Conservation (phyloP, 1,140 invertebrate species). For the Euschistus heros region DNA sequence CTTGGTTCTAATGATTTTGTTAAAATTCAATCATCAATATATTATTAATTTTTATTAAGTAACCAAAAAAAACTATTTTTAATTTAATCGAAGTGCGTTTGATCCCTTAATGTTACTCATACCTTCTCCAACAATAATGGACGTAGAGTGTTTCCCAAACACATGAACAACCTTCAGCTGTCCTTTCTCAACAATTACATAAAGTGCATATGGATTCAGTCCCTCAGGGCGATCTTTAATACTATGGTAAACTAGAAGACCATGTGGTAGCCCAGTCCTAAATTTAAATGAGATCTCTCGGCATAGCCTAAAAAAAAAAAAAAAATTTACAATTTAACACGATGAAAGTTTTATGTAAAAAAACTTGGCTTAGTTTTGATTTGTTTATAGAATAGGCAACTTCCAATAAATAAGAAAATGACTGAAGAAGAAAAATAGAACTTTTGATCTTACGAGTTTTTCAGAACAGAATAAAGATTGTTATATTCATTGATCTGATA, state of each 20-base stretch:
- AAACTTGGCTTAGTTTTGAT: neutral
- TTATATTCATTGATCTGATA: no score
- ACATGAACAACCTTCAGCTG: slow-evolving; percentile 83
- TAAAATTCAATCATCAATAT: no score
- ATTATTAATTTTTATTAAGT: no score
- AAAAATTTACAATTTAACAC: neutral
- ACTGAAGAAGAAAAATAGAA: no score
- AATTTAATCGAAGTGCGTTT: no score
- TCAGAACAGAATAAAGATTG: no score
- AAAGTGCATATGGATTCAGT: slow-evolving; percentile 69
- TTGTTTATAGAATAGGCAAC: neutral
- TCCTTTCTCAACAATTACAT: slow-evolving; percentile 80
- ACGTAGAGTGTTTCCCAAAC: slow-evolving; percentile 73
- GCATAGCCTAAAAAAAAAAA: slow-evolving; percentile 53
- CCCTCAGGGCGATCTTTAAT: slow-evolving; percentile 67
- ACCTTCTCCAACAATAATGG: slow-evolving; percentile 71
- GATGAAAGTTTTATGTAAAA: neutral
- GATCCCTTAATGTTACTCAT: no score
- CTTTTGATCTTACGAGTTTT: no score
- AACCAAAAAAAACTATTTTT: no score
- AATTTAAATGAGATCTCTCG: slow-evolving; percentile 80
- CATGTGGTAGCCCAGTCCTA: slow-evolving; percentile 72
- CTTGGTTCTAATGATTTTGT: no score
- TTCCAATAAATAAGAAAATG: no score
- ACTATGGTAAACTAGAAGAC: slow-evolving; percentile 76